Evolutionary conservation across 1,140 invertebrate genomes (phyloP).

Genomic region (Lutraria rhynchaena): DNA sequence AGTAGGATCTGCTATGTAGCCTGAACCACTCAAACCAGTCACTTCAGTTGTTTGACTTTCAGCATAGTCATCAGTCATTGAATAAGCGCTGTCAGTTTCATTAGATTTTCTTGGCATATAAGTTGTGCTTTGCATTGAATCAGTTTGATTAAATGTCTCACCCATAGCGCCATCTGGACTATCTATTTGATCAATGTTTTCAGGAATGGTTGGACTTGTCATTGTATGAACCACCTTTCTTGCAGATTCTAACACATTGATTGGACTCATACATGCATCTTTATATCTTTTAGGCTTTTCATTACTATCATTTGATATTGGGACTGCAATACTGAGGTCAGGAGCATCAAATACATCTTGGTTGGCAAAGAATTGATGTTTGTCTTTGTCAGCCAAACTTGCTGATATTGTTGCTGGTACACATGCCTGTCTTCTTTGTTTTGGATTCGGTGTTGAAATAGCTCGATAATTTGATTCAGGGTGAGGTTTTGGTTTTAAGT

Average conservation of each 20-base stretch:
- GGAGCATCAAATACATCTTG: not conserved
- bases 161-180: not conserved
- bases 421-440: not conserved
- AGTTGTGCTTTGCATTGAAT: slow-evolving; percentile 4
- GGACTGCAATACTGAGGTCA: not conserved
- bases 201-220: not conserved
- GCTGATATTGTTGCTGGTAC: not conserved
- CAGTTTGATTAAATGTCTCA: not conserved
- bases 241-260: slow-evolving; percentile 21
- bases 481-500: not conserved
- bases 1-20: not conserved
- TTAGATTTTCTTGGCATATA: not conserved
- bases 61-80: not conserved
- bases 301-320: not conserved
- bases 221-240: slow-evolving; percentile 3
- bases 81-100: too few relatives aligned
- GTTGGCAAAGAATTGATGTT: not conserved
- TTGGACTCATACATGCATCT: slow-evolving; percentile 47
- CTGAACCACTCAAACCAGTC: not conserved
- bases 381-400: not conserved
- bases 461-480: not conserved
- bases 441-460: not conserved
- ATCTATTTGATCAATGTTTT: not conserved
- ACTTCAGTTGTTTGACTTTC: slow-evolving; percentile 17
- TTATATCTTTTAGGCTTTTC: slow-evolving; percentile 17